These are phyloP conservation scores for Diarsia dahlii DNA, from an alignment of 2,888 invertebrate genomes.

Conservation along the genomic window DNA sequence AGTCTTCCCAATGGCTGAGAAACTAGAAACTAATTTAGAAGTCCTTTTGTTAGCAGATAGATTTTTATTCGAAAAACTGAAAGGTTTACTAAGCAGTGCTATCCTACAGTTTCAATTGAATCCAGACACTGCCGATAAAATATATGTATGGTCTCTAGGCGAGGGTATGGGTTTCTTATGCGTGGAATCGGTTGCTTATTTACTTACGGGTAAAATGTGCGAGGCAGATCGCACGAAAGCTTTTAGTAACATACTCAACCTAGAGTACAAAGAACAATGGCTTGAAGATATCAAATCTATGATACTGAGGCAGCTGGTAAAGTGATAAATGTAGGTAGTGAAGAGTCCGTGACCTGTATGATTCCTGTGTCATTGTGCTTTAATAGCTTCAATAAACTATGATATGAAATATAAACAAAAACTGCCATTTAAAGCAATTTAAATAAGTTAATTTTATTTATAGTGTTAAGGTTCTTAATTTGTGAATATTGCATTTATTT, in stretches of 20 bases:
- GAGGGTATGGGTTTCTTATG: constrained; percentile 92
- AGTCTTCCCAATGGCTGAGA: constrained; percentile 84
- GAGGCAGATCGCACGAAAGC: constrained; percentile 84
- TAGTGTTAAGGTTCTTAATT: constrained; percentile 32
- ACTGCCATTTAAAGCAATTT: constrained; percentile 47
- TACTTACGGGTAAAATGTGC: constrained; percentile 88
- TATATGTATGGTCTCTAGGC: constrained; percentile 91
- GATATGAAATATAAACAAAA: constrained; percentile 23
- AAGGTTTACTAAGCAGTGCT: constrained; percentile 86
- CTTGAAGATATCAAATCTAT: constrained; percentile 89
- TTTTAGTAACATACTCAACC: constrained; percentile 87
- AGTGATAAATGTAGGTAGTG: constrained; percentile 66
- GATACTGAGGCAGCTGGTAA: constrained; percentile 83
- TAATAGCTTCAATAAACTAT: constrained; percentile 28
- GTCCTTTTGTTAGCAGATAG: constrained; percentile 90
- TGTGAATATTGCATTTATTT: constrained; percentile 43
- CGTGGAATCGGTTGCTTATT: constrained; percentile 91
- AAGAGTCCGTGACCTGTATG: background rate
- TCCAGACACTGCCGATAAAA: constrained; percentile 87
- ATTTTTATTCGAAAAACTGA: constrained; percentile 90
- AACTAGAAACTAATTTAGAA: constrained; percentile 87
- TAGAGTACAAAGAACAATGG: constrained; percentile 90
- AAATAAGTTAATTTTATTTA: constrained; percentile 28
- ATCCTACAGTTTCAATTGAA: constrained; percentile 89
- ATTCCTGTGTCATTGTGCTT: constrained; percentile 38